Evolutionary conservation across 2,888 invertebrate genomes (phyloP).

Genomic region (Campopleginae sp.): DNA sequence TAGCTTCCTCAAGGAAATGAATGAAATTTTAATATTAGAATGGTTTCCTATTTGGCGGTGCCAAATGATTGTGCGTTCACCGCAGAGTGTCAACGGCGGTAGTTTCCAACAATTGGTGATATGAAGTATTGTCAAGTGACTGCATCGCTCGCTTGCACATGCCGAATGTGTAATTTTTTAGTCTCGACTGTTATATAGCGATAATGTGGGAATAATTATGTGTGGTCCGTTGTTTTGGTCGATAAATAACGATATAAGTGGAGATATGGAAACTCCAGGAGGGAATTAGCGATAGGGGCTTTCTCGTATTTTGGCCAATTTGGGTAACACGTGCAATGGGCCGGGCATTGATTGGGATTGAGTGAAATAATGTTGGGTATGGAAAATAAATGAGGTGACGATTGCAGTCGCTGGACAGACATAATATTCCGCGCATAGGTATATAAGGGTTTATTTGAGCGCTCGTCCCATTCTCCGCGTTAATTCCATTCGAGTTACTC

Average conservation of each 20-base stretch:
- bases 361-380: constrained; percentile 50
- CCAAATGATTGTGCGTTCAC: neutral
- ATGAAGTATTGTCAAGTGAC: neutral
- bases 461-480: constrained; percentile 66
- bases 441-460: constrained; percentile 29
- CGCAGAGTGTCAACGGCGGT: neutral
- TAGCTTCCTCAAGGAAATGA: neutral
- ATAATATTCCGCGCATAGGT: neutral
- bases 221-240: neutral
- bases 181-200: neutral
- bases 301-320: constrained; percentile 33
- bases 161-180: neutral
- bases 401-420: constrained; percentile 34
- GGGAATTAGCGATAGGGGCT: neutral
- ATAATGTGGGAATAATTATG: neutral
- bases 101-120: neutral
- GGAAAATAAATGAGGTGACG: constrained; percentile 57
- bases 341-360: constrained; percentile 46
- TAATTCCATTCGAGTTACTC: constrained; percentile 77
- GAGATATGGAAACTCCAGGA: neutral
- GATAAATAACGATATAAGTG: neutral
- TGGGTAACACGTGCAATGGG: constrained; percentile 28
- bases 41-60: neutral
- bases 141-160: neutral
- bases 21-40: too few species aligned